These are phyloP conservation scores for Apodemia zela DNA, from an alignment of 2,888 invertebrate genomes.

Conservation along the genomic window DNA sequence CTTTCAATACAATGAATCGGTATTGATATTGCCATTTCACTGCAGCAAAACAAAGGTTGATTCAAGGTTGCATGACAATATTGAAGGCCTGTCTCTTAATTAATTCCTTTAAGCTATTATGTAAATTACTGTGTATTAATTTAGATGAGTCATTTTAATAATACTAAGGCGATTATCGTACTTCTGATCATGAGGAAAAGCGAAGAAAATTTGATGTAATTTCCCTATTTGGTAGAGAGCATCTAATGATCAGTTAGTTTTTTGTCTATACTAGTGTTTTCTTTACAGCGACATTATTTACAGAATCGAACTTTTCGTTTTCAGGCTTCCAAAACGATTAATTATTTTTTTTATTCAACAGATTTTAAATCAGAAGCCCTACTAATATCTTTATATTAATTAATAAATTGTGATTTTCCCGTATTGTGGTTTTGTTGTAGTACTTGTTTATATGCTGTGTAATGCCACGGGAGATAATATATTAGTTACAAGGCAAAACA, in stretches of 20 bases:
- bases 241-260: background rate
- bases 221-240: background rate
- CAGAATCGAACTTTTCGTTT: no score
- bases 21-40: background rate
- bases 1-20: background rate
- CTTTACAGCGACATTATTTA: background rate
- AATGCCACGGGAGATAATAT: no score
- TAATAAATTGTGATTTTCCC: no score
- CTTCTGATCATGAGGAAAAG: background rate
- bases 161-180: background rate
- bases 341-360: no score
- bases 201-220: background rate
- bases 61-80: slow-evolving; percentile 2
- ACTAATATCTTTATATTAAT: no score
- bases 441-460: no score
- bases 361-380: no score
- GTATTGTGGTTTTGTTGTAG: no score
- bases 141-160: background rate
- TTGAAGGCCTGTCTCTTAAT: background rate
- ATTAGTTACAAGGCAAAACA: no score
- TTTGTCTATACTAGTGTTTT: no score
- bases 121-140: slow-evolving; percentile 3
- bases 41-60: slow-evolving; percentile 5
- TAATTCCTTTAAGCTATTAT: slow-evolving; percentile 6
- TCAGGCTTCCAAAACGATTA: no score